A percentile compares a stretch with the other conserved stretches of the same genome.
These are phyloP conservation scores for Emydura subglobosa DNA, from an alignment of 2,113 vertebrate species.

Conservation along the genomic window DNA sequence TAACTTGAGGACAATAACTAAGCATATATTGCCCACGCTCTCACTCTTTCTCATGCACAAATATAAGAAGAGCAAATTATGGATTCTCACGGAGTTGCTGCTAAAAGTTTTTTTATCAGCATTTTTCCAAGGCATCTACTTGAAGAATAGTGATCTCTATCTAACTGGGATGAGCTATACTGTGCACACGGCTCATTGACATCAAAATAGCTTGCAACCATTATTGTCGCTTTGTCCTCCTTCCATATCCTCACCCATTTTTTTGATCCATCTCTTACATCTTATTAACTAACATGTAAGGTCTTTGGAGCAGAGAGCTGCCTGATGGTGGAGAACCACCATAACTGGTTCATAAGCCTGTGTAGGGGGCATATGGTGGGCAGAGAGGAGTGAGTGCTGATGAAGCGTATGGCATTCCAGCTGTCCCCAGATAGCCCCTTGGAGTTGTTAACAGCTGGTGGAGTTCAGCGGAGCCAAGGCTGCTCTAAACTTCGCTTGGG, in stretches of 20 bases:
- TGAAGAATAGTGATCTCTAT: neutral
- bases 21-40: neutral
- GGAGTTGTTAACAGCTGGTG: neutral
- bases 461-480: neutral
- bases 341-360: neutral
- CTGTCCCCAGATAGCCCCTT: neutral
- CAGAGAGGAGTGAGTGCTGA: neutral
- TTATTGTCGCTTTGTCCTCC: neutral
- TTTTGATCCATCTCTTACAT: neutral
- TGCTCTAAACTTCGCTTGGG: neutral
- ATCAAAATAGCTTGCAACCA: neutral
- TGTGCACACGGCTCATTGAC: neutral
- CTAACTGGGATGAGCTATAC: neutral
- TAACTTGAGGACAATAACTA: neutral
- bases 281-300: neutral
- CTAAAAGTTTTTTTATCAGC: neutral
- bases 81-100: neutral
- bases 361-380: neutral
- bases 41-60: neutral
- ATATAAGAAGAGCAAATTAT: neutral
- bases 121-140: neutral
- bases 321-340: rapidly evolving
- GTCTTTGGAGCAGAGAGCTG: neutral
- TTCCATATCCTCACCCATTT: neutral
- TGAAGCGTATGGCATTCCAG: neutral